These are phyloP conservation scores for Acanthococcus lagerstroemiae DNA, from an alignment of 2,888 invertebrate genomes.

Conservation along the genomic window DNA sequence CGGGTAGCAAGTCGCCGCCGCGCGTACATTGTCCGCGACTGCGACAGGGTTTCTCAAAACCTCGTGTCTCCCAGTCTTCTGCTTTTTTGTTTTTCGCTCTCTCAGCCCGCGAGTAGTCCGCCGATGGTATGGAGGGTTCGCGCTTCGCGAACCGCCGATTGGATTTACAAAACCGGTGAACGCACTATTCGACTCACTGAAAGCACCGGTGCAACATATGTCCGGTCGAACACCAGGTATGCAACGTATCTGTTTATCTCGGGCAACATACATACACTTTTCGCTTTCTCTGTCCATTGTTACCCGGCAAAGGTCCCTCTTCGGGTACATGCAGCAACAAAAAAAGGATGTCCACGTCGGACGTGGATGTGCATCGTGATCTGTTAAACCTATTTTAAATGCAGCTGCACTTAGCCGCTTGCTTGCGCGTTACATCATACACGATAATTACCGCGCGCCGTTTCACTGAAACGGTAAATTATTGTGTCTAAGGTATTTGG, in stretches of 20 bases:
- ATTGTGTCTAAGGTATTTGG: no score
- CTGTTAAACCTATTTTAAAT: not conserved
- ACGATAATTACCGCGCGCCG: no score
- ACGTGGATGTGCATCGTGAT: constrained; percentile 3
- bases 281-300: constrained; percentile 11
- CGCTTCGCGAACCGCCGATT: not conserved
- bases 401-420: constrained; percentile 11
- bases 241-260: constrained; percentile 4
- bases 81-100: no score
- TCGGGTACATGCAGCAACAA: not conserved
- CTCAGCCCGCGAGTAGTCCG: no score
- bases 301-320: not conserved
- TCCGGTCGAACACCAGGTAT: constrained; percentile 18
- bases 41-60: no score
- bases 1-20: no score
- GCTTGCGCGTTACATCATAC: no score
- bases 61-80: no score
- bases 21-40: no score
- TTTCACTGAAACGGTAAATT: no score
- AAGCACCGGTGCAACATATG: constrained; percentile 20
- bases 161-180: not conserved
- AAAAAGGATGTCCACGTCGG: constrained; percentile 22
- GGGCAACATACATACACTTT: not conserved
- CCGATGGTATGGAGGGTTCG: not conserved
- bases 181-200: not conserved